phyloP scores from a whole-genome alignment of 2,113 vertebrate species.

The Eidolon helvum region DNA sequence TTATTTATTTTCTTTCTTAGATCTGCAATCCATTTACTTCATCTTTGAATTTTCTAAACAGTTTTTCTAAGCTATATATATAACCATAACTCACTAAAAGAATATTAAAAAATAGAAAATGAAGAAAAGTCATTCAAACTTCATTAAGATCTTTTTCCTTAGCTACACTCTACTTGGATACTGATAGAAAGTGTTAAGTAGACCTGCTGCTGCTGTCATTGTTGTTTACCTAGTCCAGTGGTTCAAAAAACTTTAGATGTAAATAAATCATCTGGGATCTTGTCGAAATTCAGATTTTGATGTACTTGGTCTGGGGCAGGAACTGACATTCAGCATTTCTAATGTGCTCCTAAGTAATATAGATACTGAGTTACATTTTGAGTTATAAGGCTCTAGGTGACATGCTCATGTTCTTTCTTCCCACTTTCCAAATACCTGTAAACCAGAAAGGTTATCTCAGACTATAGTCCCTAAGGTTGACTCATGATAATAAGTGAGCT shows the following conservation, averaged over 20 bases:
- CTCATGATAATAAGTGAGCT: not conserved
- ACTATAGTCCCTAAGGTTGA: not conserved
- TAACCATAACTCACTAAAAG: not conserved
- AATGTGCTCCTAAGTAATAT: not conserved
- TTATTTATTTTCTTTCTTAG: slow-evolving; percentile 1
- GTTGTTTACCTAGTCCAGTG: not conserved
- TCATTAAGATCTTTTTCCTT: not conserved
- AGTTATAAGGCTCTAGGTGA: not conserved
- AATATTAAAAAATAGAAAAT: slow-evolving; percentile 8
- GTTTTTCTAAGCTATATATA: not conserved
- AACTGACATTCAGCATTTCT: not conserved
- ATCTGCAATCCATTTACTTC: not conserved
- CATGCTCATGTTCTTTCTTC: not conserved
- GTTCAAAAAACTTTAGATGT: not conserved
- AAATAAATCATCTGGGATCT: not conserved
- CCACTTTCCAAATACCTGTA: not conserved
- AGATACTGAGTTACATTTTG: not conserved
- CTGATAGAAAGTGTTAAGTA: not conserved
- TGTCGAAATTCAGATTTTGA: not conserved
- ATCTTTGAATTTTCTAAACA: not conserved
- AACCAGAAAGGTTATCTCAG: not conserved
- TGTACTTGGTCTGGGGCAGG: not conserved
- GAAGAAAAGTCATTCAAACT: not conserved
- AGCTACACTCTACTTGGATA: not conserved
- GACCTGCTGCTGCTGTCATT: not conserved